Conservation (phyloP, 2,113 vertebrate genomes). For the Phalacrocorax aristotelis region DNA sequence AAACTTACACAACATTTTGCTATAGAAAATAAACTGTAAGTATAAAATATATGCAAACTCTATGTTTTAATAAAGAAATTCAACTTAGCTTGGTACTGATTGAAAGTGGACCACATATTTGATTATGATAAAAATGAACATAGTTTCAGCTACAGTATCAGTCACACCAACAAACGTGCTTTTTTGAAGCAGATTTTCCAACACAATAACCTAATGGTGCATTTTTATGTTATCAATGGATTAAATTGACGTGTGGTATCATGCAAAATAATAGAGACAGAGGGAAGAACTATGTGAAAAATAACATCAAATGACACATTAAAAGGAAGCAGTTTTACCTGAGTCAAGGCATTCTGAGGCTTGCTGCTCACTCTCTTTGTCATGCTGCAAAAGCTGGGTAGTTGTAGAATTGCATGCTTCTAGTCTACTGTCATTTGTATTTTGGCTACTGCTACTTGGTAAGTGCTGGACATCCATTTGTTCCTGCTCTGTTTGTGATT, state of each 20-base stretch:
- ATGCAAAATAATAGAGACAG: not conserved
- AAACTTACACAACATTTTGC: not conserved
- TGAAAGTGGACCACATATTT: not conserved
- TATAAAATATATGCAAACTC: not conserved
- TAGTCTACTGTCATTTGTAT: conserved; percentile 14
- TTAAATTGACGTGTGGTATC: rapidly evolving
- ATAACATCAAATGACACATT: not conserved
- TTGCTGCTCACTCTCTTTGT: conserved; percentile 73
- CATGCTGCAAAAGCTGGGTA: conserved; percentile 70
- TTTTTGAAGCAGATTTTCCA: not conserved
- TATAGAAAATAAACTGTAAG: not conserved
- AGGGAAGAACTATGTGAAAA: not conserved
- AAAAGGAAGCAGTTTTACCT: conserved; percentile 65
- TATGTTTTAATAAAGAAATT: not conserved
- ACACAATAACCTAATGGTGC: not conserved
- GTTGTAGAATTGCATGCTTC: conserved; percentile 64
- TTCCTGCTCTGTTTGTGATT: conserved; percentile 33
- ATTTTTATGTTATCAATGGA: not conserved
- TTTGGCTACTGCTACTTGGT: conserved; percentile 46
- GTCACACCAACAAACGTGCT: not conserved
- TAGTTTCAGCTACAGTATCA: not conserved
- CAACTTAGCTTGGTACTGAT: not conserved
- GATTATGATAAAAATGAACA: not conserved
- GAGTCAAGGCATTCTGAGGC: conserved; percentile 74
- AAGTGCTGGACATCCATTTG: conserved; percentile 47